phyloP scores from a whole-genome alignment of 2,113 vertebrate genomes.

The Scalopus aquaticus region DNA sequence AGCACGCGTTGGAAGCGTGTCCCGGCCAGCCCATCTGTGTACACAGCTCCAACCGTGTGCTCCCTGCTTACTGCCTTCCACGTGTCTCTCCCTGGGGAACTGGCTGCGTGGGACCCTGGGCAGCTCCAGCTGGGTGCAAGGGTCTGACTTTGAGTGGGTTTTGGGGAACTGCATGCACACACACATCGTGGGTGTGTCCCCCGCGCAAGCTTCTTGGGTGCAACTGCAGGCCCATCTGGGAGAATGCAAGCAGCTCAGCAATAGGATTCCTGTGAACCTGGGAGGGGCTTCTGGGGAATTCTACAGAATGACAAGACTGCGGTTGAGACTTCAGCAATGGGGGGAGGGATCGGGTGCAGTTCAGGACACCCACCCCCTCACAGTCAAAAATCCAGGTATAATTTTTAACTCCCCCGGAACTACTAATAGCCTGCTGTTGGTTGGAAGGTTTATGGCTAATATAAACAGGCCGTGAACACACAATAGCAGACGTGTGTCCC shows the following conservation, averaged over 20 bases:
- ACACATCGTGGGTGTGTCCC: neutral
- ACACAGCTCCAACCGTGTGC: neutral
- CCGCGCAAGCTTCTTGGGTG: accelerated
- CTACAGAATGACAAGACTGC: neutral
- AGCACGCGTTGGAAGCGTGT: neutral
- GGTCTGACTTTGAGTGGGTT: no score
- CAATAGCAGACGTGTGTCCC: no score
- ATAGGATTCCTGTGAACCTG: neutral
- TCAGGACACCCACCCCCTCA: no score
- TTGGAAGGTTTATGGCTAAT: no score
- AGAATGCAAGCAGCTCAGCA: neutral
- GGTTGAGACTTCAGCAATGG: no score
- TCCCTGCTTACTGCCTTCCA: neutral
- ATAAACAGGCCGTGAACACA: no score
- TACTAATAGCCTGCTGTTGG: neutral
- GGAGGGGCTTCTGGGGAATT: neutral
- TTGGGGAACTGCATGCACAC: no score
- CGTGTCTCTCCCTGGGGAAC: neutral
- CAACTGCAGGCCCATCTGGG: neutral
- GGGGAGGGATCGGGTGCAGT: no score
- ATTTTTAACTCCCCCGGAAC: neutral
- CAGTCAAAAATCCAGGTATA: neutral
- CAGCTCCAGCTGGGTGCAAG: neutral
- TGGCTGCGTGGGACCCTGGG: neutral
- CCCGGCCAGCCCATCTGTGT: neutral